phyloP scores from a whole-genome alignment of 2,797 vertebrate genomes.

The Falco concolor region DNA sequence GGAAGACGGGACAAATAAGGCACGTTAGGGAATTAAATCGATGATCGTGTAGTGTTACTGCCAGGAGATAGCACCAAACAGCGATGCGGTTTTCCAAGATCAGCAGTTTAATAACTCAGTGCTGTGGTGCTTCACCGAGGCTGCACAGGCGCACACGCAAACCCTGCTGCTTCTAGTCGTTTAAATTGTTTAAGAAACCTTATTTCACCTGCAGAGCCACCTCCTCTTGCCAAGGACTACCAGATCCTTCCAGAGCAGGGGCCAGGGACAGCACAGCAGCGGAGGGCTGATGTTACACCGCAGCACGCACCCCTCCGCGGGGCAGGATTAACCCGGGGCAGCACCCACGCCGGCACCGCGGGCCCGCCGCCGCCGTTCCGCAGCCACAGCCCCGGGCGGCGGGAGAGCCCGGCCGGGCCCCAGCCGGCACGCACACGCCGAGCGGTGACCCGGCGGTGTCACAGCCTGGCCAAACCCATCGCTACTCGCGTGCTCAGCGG shows the following conservation, averaged over 20 bases:
- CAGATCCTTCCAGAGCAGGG: not conserved
- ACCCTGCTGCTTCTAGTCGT: not conserved
- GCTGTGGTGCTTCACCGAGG: not conserved
- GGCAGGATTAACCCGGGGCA: not conserved
- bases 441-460: too few relatives aligned
- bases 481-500: too few relatives aligned
- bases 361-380: conserved; percentile 28
- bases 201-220: not conserved
- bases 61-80: not conserved
- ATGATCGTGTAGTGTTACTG: not conserved
- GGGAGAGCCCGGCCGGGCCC: not conserved
- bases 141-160: not conserved
- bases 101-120: not conserved
- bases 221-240: not conserved
- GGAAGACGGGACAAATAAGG: not conserved
- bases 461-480: too few relatives aligned
- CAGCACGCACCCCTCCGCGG: fast-evolving
- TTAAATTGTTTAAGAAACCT: not conserved
- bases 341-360: not conserved
- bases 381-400: not conserved
- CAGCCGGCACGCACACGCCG: too few relatives aligned
- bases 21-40: not conserved
- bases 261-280: not conserved
- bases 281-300: not conserved
- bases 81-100: not conserved